A percentile compares a stretch with the other conserved stretches of the same genome.
Conservation (phyloP, 2,113 vertebrate genomes). For the Mesoclemmys tuberculata region DNA sequence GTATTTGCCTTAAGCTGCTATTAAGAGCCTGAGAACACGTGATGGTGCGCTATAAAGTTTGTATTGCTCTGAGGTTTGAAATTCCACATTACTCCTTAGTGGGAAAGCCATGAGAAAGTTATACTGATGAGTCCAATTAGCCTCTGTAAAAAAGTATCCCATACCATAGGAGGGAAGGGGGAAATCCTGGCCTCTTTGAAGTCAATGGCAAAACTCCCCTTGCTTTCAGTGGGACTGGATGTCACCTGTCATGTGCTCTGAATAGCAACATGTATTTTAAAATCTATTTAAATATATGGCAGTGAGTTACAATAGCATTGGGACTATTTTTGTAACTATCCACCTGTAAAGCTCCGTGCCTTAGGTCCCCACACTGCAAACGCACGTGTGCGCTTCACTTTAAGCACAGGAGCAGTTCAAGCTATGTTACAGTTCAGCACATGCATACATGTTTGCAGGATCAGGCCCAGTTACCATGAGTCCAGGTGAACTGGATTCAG, state of each 20-base stretch:
- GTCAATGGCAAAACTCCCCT: not conserved
- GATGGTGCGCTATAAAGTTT: not conserved
- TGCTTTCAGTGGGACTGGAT: not conserved
- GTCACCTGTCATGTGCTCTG: not conserved
- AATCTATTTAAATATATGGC: rapidly evolving
- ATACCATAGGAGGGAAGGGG: not conserved
- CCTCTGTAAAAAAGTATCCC: not conserved
- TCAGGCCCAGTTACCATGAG: not conserved
- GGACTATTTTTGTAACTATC: rapidly evolving
- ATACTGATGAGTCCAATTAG: not conserved
- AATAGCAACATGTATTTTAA: rapidly evolving
- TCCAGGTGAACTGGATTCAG: not conserved
- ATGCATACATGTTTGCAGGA: not conserved
- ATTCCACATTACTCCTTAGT: not conserved
- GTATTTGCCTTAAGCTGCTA: not conserved
- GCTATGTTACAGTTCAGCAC: not conserved
- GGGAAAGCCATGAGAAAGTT: not conserved
- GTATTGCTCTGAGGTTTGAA: constrained; percentile 58
- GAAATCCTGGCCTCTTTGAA: not conserved
- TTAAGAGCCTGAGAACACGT: not conserved
- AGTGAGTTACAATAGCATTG: rapidly evolving
- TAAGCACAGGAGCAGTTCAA: not conserved
- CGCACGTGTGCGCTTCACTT: not conserved
- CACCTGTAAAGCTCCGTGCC: not conserved
- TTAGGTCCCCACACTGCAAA: not conserved